Conservation (phyloP, 2,113 vertebrate genomes). For the Xiphorhynchus elegans region DNA sequence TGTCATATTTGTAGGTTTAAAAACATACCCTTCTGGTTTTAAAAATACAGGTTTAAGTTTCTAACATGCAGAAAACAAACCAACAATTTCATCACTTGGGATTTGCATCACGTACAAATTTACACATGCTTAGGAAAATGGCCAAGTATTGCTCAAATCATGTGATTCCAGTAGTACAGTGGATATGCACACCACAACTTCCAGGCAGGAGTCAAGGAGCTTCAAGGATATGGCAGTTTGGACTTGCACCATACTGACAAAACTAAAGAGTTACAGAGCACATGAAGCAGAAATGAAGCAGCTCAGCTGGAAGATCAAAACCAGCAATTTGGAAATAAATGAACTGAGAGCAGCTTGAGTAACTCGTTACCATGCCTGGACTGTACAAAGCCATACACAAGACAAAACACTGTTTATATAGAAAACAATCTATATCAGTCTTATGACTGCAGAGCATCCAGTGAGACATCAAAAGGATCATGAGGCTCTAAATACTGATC, state of each 20-base stretch:
- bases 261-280: not conserved
- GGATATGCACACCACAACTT: not conserved
- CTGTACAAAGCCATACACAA: not conserved
- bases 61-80: not conserved
- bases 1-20: not conserved
- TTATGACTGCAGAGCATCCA: not conserved
- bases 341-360: not conserved
- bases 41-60: not conserved
- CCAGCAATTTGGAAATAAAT: not conserved
- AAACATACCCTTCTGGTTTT: not conserved
- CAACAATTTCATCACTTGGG: not conserved
- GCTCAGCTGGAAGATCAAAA: not conserved
- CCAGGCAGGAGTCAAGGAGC: not conserved
- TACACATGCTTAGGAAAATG: not conserved
- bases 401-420: not conserved
- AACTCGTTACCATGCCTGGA: not conserved
- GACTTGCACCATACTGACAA: not conserved
- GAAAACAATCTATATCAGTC: not conserved
- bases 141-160: conserved; percentile 1
- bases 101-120: not conserved
- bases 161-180: not conserved
- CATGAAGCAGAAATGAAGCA: not conserved
- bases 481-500: not conserved
- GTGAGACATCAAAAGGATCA: not conserved
- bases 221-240: not conserved